A percentile compares a stretch with the other conserved stretches of the same genome.
Conservation (phyloP, 2,888 invertebrate species). For the Euzetes globulus region DNA sequence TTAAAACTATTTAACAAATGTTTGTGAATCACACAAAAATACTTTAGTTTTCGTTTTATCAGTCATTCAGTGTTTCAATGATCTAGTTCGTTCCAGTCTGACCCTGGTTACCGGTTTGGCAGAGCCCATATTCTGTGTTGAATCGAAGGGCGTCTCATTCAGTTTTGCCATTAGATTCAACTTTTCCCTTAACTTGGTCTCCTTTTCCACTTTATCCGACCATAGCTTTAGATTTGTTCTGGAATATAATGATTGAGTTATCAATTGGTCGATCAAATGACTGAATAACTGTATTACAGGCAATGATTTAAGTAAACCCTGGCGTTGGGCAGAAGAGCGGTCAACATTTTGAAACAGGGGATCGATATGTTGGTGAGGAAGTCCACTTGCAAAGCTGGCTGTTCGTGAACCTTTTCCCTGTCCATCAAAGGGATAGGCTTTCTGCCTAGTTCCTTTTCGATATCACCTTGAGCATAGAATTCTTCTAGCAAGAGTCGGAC, state of each 20-base stretch:
- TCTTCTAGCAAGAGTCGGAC: conserved; percentile 73
- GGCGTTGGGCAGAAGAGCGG: conserved; percentile 2
- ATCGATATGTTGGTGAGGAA: conserved; percentile 22
- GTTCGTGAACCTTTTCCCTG: conserved; percentile 62
- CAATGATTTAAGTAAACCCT: conserved; percentile 10
- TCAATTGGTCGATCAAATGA: background rate
- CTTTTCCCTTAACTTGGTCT: background rate
- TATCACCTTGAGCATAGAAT: conserved; percentile 69
- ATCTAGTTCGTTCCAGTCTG: background rate
- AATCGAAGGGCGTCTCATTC: background rate
- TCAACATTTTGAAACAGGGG: conserved; percentile 19
- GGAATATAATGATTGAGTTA: too few species aligned
- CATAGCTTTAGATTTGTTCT: conserved; percentile 18
- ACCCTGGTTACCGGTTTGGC: background rate
- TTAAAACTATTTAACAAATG: too few species aligned
- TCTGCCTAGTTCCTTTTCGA: conserved; percentile 60
- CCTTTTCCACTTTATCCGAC: conserved; percentile 4
- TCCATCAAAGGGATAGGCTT: conserved; percentile 75
- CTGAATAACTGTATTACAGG: background rate
- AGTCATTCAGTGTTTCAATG: background rate
- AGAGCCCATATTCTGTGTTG: background rate
- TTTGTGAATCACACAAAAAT: too few species aligned
- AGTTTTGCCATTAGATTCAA: background rate
- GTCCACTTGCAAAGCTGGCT: conserved; percentile 61
- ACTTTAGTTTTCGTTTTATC: background rate